A percentile compares a stretch with the other conserved stretches of the same genome.
Evolutionary conservation across 1,140 invertebrate genomes (phyloP).

Genomic region (Drosophila leontia): DNA sequence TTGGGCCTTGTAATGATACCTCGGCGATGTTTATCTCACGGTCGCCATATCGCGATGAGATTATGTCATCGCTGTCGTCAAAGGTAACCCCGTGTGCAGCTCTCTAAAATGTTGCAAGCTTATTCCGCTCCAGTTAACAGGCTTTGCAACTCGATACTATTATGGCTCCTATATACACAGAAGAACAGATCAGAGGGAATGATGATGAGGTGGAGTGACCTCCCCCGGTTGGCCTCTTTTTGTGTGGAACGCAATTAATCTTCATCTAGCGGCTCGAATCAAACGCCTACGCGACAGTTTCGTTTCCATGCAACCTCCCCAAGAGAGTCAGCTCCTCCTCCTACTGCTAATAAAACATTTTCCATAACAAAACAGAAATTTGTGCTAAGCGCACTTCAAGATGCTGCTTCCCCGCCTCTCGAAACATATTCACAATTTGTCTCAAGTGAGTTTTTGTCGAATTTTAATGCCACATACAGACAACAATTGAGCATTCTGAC

Average conservation of each 20-base stretch:
- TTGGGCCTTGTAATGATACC: conserved; percentile 61
- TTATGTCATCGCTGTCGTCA: conserved; percentile 65
- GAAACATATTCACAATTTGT: conserved; percentile 79
- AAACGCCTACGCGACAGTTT: conserved; percentile 58
- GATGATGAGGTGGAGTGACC: conserved; percentile 32
- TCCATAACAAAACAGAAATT: conserved; percentile 64
- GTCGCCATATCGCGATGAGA: conserved; percentile 44
- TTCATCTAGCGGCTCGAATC: conserved; percentile 71
- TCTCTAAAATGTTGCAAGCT: conserved; percentile 60
- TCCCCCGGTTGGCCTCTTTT: conserved; percentile 62
- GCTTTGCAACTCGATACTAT: conserved; percentile 38
- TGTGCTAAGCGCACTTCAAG: conserved; percentile 72
- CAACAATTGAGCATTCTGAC: conserved; percentile 45
- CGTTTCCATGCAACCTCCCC: conserved; percentile 31
- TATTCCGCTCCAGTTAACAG: conserved; percentile 66
- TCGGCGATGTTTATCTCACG: conserved; percentile 68
- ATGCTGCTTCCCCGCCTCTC: conserved; percentile 14
- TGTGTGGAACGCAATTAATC: conserved; percentile 72
- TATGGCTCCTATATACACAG: conserved; percentile 16
- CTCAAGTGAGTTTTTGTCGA: conserved; percentile 71
- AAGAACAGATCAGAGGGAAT: neutral
- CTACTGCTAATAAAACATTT: conserved; percentile 43
- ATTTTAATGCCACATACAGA: conserved; percentile 66
- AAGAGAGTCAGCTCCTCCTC: conserved; percentile 10
- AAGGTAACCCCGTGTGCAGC: conserved; percentile 57